Base-by-base conservation (phyloP, 2,888 invertebrate species). In the Blera fallax region DNA sequence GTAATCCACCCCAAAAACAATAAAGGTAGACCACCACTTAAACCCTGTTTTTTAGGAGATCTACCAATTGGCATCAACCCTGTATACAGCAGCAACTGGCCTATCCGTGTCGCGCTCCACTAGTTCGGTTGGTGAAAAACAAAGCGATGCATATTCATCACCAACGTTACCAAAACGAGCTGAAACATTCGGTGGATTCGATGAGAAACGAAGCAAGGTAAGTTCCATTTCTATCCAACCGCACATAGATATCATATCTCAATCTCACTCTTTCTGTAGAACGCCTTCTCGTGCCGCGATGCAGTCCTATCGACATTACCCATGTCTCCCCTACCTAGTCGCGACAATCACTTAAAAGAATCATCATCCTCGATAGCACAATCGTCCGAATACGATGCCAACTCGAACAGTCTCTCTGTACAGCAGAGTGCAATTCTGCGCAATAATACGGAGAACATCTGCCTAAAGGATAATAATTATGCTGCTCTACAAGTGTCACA, bases 161-260 rank as follows among this genome's bases (percentile, higher is more conserved):
- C 96, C 97, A 14, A 96, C 96, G 40, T 92, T 98, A 84, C 98
- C 98, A 16, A 96, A 98, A 89, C 94, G 98, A 32, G 98, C 98
- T 0, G 98, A 98, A 93, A 98, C 98, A 3, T 99, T 98, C 92
- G 98, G 98, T 1, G 98, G 98, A 7, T 98, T 98, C 90, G 98
- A 98, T 93, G 94, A 94, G 89, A 91, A 91, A 84, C 90, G 92
- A 11, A 90, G 88, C 64, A 93, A 91, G 92, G 89, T 89, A 72
- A 62, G 70, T 14, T 40, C 4, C 7, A 1, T 8, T 29, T 8
- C 11, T n/a, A n/a, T n/a, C n/a, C n/a, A n/a, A n/a, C n/a, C n/a
- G n/a, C n/a, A 24, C 1, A 3, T 11, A 6, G 6, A 45, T 21
- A 4, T 1, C 14, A 10, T 40, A 8, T 43, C 1, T 11, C 6